Conservation (phyloP, 2,113 vertebrate genomes). For the Mustelus asterias region DNA sequence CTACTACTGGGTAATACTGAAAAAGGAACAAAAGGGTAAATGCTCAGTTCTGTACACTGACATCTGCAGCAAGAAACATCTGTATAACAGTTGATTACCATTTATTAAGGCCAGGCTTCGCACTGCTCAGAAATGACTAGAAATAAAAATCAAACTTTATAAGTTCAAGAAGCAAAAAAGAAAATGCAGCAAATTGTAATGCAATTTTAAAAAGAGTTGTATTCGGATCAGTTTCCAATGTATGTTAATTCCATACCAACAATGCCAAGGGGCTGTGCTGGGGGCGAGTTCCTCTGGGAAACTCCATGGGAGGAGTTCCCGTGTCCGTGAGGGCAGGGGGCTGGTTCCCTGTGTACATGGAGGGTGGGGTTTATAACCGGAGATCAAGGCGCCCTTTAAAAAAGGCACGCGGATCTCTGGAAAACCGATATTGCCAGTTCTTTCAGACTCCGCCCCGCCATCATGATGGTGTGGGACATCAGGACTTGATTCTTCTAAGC, state of each 20-base stretch:
- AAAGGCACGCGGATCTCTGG: too few relatives aligned
- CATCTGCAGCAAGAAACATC: background rate
- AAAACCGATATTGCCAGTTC: too few relatives aligned
- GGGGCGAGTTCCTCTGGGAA: too few relatives aligned
- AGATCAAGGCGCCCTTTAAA: too few relatives aligned
- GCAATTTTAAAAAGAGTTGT: background rate
- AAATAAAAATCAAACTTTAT: background rate
- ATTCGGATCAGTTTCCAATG: background rate
- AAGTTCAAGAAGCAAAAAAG: background rate
- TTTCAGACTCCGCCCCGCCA: too few relatives aligned
- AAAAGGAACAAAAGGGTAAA: background rate
- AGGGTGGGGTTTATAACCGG: too few relatives aligned
- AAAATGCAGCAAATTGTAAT: background rate
- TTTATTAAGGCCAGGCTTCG: background rate
- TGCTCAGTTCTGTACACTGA: background rate
- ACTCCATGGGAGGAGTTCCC: too few relatives aligned
- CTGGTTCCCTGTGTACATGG: too few relatives aligned
- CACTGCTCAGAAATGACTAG: background rate
- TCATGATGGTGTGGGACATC: too few relatives aligned
- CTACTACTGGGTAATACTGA: background rate
- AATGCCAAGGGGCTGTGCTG: background rate
- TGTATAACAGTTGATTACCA: background rate
- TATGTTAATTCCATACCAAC: background rate
- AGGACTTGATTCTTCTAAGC: too few relatives aligned
- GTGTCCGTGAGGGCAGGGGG: too few relatives aligned